Conservation (phyloP, 1,140 invertebrate species). For the Leucophenga varia region DNA sequence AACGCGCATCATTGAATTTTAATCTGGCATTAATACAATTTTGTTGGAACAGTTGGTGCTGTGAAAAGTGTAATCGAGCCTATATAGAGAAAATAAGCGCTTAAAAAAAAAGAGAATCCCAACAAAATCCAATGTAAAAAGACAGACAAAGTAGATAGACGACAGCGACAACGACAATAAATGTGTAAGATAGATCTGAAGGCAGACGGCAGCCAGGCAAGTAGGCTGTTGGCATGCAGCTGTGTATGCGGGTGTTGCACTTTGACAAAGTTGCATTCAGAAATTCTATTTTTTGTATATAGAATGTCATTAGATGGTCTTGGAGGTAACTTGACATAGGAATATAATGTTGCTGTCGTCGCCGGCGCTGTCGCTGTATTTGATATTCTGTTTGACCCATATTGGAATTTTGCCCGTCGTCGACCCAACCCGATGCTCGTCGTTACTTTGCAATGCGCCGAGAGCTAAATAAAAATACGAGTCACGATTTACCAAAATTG, state of each 20-base stretch:
- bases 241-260: too few species aligned
- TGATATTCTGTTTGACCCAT: constrained; percentile 54
- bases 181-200: too few species aligned
- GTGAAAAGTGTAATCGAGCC: not conserved
- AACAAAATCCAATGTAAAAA: constrained; percentile 30
- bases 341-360: too few species aligned
- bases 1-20: constrained; percentile 44
- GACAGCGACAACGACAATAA: too few species aligned
- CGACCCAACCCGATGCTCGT: constrained; percentile 11
- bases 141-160: constrained; percentile 27
- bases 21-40: constrained; percentile 55
- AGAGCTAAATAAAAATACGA: constrained; percentile 13
- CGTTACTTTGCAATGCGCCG: constrained; percentile 10
- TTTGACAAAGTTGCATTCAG: too few species aligned
- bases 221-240: too few species aligned
- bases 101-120: constrained; percentile 40
- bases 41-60: constrained; percentile 24
- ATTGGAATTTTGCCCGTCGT: constrained; percentile 42
- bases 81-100: too few species aligned
- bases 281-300: too few species aligned
- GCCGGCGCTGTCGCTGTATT: constrained; percentile 35
- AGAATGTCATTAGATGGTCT: too few species aligned
- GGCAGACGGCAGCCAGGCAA: too few species aligned
- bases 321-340: too few species aligned
- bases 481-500: constrained; percentile 48